Base-by-base conservation (phyloP, 2,113 vertebrate species). In the Sceloporus undulatus region DNA sequence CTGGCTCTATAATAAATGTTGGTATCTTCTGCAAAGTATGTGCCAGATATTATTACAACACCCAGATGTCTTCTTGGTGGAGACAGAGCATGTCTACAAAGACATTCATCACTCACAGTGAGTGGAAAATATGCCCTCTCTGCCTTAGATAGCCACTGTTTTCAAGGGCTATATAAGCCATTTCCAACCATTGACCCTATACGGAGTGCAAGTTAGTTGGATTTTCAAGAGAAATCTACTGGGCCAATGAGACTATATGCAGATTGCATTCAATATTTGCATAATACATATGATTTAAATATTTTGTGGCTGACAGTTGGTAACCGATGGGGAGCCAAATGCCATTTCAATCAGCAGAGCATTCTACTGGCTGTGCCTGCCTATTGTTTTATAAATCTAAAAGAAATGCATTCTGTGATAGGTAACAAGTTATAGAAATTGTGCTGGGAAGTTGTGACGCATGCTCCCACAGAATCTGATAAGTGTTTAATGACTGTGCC, bases 211-310 rank as follows among this genome's bases (percentile, higher is more conserved):
- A 21, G 5, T 62, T 48, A 23, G 40, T 80, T 62, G 54, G 68
- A 82, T 81, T 87, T 87, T 65, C 79, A n/a, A 65, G 71, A 76
- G 19, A 76, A 87, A 82, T 82, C 79, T 82, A n/a, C 21, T 66
- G 59, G n/a, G 40, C 73, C 71, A 27, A 3, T 25, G 42, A 82
- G 42, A 42, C 18, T 66, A 25, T 34, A 25, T 21, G 19, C 38
- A 87, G n/a, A 56, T 54, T 21, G 79, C 21, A 75, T 75, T 66
- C 59, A 80, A 56, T 80, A 80, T 54, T 71, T 71, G 59, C 59
- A 14, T 62, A 62, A 18, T 62, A 8, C 10, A 27, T 56, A 82
- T n/a, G 40, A 34, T 62, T 73, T 29, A 42, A 87, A 54, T 74
- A 71, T 74, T 40, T 73, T 81, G 25, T 48, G 38, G 27, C 40